phyloP scores from a whole-genome alignment of 1,140 invertebrate species.

The Notospermus geniculatus region DNA sequence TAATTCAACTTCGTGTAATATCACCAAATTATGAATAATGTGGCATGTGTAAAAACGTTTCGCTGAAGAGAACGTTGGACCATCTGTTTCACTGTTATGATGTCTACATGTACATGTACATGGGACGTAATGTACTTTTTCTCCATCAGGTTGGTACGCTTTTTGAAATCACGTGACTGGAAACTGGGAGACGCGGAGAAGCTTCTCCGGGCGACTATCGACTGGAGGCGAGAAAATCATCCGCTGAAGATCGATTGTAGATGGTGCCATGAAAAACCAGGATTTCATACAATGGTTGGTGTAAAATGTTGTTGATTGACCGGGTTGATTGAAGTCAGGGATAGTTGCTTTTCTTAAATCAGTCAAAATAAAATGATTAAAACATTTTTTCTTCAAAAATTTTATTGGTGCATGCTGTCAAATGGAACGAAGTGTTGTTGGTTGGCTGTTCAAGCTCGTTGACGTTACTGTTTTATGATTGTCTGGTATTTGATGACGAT shows the following conservation, averaged over 20 bases:
- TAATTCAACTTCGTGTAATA: background rate
- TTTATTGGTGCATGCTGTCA: no score
- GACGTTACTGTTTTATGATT: no score
- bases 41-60: background rate
- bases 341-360: no score
- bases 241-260: conserved; percentile 42
- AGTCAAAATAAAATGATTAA: no score
- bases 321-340: no score
- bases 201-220: conserved; percentile 38
- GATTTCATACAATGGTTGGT: conserved; percentile 50
- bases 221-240: conserved; percentile 39
- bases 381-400: no score
- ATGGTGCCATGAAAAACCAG: conserved; percentile 47
- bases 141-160: conserved; percentile 37
- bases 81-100: background rate
- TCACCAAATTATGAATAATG: background rate
- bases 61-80: background rate
- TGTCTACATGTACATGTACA: no score
- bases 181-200: conserved; percentile 45
- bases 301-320: no score
- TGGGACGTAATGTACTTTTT: no score
- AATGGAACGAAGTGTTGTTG: no score
- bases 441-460: no score
- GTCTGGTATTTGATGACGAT: background rate
- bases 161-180: conserved; percentile 48